Conservation (phyloP, 2,797 vertebrate species). For the Xenops minutus region DNA sequence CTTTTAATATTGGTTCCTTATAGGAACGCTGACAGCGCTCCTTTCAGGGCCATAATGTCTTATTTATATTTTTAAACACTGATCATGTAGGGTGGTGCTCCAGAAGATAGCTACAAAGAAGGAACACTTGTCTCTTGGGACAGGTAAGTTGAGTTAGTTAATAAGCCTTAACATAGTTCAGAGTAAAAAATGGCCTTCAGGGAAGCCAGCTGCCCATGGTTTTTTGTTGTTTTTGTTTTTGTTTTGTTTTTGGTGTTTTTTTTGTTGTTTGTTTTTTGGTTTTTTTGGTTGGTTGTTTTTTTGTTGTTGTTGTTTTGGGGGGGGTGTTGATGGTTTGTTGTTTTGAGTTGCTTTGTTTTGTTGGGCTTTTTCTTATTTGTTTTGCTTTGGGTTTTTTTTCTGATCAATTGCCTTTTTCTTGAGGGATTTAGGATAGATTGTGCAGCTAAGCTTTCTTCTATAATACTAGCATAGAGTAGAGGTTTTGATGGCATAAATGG, state of each 20-base stretch:
- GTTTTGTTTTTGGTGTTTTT: background rate
- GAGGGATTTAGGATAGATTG: background rate
- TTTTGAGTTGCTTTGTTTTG: background rate
- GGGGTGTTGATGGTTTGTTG: background rate
- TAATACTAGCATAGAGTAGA: background rate
- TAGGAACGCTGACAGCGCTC: background rate
- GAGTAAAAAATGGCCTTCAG: background rate
- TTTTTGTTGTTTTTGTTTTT: background rate
- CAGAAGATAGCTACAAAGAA: slow-evolving; percentile 83
- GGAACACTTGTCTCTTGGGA: slow-evolving; percentile 78
- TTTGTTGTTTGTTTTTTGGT: background rate
- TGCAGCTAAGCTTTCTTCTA: background rate
- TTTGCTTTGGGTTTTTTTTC: background rate
- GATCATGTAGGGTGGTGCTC: slow-evolving; percentile 80
- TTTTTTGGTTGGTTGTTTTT: background rate
- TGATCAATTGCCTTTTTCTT: background rate
- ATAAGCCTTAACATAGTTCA: background rate
- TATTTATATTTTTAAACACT: background rate
- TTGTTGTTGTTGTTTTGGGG: background rate
- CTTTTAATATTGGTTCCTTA: background rate
- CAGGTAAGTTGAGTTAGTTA: slow-evolving; percentile 73
- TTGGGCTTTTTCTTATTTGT: background rate
- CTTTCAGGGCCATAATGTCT: background rate
- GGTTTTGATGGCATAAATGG: background rate
- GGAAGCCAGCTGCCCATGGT: background rate